These are phyloP conservation scores for Lepilemur septentrionalis DNA, from an alignment of 2,797 vertebrate species.

Conservation along the genomic window DNA sequence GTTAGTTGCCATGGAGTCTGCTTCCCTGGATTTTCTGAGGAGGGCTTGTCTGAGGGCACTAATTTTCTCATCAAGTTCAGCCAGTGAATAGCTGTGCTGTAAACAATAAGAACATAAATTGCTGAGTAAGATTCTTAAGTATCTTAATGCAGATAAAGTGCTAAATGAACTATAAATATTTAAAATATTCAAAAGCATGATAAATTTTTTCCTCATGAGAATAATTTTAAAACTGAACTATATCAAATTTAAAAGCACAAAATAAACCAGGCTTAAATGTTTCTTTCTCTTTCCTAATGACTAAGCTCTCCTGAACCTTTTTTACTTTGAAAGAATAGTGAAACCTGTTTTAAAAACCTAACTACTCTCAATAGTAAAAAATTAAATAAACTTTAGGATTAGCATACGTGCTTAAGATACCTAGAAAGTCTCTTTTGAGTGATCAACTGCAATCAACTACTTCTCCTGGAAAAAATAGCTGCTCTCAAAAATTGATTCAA, in stretches of 20 bases:
- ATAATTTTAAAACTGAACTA: conserved; percentile 16
- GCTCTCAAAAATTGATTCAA: background rate
- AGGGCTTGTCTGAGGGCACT: conserved; percentile 93
- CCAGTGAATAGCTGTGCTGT: conserved; percentile 93
- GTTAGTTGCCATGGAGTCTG: conserved; percentile 86
- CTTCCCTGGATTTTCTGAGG: conserved; percentile 92
- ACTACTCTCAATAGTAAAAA: background rate
- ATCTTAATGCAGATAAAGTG: conserved; percentile 51
- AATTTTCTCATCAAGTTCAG: conserved; percentile 98
- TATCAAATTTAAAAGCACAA: conserved; percentile 32
- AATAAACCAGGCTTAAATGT: conserved; percentile 21
- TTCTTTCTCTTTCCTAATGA: conserved; percentile 36
- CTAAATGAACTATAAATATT: conserved; percentile 60
- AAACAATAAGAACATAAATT: conserved; percentile 80
- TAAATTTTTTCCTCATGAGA: conserved; percentile 18
- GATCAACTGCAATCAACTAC: background rate
- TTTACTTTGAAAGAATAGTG: conserved; percentile 8
- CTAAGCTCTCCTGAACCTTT: conserved; percentile 21
- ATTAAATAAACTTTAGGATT: background rate
- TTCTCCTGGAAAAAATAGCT: background rate
- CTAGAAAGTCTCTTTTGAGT: conserved; percentile 7
- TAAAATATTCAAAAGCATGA: conserved; percentile 33
- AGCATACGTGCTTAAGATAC: conserved; percentile 13
- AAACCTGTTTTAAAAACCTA: background rate
- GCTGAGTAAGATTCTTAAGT: conserved; percentile 66